Conservation (phyloP, 2,888 invertebrate genomes). For the Philhelius pedissequus region DNA sequence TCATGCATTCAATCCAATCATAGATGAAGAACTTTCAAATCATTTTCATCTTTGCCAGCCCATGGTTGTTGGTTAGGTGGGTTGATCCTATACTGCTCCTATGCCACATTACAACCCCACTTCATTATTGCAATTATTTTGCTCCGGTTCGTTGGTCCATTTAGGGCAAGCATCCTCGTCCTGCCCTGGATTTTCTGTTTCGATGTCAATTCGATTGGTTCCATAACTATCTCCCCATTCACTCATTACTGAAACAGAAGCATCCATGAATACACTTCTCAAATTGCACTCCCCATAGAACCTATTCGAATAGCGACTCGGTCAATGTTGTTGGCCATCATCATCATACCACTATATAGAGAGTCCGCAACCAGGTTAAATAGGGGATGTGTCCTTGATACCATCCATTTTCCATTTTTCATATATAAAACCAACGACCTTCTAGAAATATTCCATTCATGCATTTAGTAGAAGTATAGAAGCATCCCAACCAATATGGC, state of each 20-base stretch:
- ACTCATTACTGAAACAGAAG: slow-evolving; percentile 29
- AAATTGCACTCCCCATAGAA: slow-evolving; percentile 15
- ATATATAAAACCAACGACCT: neutral
- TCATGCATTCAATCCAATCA: slow-evolving; percentile 42
- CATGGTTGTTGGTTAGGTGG: neutral
- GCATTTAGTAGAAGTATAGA: neutral
- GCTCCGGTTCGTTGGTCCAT: slow-evolving; percentile 38
- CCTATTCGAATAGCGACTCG: slow-evolving; percentile 1
- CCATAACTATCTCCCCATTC: neutral
- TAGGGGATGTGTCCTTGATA: slow-evolving; percentile 18
- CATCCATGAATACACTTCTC: slow-evolving; percentile 35
- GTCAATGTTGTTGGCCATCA: slow-evolving; percentile 52
- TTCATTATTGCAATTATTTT: slow-evolving; percentile 52
- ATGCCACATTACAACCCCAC: neutral
- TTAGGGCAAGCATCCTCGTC: neutral
- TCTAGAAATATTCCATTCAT: slow-evolving; percentile 8
- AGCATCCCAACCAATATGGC: slow-evolving; percentile 20
- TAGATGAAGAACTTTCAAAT: slow-evolving; percentile 44
- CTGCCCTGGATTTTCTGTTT: slow-evolving; percentile 9
- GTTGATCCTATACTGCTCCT: neutral
- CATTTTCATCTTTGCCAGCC: slow-evolving; percentile 9
- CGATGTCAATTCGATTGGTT: slow-evolving; percentile 26
- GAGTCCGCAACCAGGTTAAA: slow-evolving; percentile 13
- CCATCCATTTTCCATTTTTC: neutral
- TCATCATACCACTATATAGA: neutral